Base-by-base conservation (phyloP, 2,888 invertebrate genomes). In the Pachydiplax longipennis region DNA sequence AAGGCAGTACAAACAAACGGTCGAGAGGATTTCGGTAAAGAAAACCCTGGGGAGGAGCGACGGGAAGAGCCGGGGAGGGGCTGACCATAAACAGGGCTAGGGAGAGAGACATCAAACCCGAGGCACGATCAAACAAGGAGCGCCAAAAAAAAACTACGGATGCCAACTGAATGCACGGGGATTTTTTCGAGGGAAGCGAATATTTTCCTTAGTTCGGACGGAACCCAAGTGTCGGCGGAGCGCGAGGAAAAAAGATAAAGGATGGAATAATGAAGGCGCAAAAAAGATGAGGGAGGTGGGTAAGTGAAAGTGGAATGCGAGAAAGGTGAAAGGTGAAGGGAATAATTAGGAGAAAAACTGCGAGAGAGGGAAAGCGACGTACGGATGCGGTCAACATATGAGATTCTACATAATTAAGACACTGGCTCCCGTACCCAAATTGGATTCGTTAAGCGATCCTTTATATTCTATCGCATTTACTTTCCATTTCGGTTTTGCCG, bases 1-100 rank as follows among this genome's bases (percentile, higher is more conserved):
- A 87, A 61, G 87, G 87, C 87, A 87, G 65, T 65, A 65, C 87
- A 87, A 87, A 87, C 87, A 87, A 37, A 61, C 61, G 61, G 13
- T 12, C 25, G 25, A 31, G 73, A 10, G 31, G 73, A 73, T 65
- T 65, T 65, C 25, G 65, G 65, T 65, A 65, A 65, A 65, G 65
- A 65, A 25, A n/a, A 65, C 65, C 65, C 65, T n/a, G 25, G 65
- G 61, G 61, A n/a, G 15, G 61, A n/a, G 65, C 2, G n/a, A 65
- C 25, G 65, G 5, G 22, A 65, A 44, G 44, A 44, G 37, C 37
- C 37, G 37, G 37, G 48, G 10, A 48, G 18, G 81, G 81, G 37
- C 2, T 37, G 53, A 53, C 18, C 53, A 53, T 53, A 53, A 53
- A 53, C 15, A 18, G 15, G 3, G 10, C 44, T 0, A 35, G 37